Evolutionary conservation across 2,113 vertebrate species (phyloP).

Genomic region (Campylomormyrus tamandua): DNA sequence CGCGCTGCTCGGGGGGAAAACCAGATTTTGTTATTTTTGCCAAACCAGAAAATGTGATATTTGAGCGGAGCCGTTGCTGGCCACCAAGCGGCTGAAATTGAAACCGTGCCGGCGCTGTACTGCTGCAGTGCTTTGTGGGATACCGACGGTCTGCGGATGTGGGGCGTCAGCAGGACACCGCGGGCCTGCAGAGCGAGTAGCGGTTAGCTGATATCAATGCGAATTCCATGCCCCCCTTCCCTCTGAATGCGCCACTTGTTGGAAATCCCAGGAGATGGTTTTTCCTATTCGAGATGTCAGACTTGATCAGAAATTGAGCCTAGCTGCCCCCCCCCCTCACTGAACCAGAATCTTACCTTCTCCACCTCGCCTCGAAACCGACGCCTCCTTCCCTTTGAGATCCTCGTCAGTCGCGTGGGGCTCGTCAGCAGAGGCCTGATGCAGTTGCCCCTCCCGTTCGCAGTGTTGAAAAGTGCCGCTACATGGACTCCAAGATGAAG

Average conservation of each 20-base stretch:
- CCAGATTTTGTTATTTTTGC: background rate
- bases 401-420: background rate
- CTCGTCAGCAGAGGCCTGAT: background rate
- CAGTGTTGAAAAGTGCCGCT: constrained; percentile 91
- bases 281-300: background rate
- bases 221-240: background rate
- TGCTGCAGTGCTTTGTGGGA: background rate
- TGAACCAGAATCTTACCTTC: background rate
- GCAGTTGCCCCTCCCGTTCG: constrained; percentile 6
- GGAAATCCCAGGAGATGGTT: background rate
- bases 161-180: background rate
- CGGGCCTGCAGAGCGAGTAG: background rate
- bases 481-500: constrained; percentile 99
- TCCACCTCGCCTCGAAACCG: background rate
- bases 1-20: background rate
- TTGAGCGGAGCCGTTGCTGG: background rate
- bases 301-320: background rate
- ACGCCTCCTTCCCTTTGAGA: background rate
- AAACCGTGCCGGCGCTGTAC: background rate
- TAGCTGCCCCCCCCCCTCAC: background rate
- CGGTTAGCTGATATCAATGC: background rate
- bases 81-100: background rate
- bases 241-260: background rate
- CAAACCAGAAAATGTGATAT: background rate
- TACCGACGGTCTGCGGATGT: background rate